A percentile compares a stretch with the other conserved stretches of the same genome.
Evolutionary conservation across 2,888 invertebrate species (phyloP).

Genomic region (Junonia oenone): DNA sequence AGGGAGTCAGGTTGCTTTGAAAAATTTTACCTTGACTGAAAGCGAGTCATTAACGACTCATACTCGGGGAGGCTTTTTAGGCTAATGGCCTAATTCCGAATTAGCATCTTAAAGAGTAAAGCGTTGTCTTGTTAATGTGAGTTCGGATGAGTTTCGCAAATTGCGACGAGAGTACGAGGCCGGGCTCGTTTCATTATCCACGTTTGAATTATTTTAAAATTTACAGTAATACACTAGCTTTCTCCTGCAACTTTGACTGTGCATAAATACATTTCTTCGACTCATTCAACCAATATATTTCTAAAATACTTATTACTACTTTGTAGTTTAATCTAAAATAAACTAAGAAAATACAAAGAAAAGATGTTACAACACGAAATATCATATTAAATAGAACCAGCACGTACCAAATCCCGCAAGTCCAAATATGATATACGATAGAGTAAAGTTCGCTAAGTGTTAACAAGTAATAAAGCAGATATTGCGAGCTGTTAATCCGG

Average conservation of each 20-base stretch:
- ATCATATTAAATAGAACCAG: not conserved
- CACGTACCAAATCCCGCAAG: not conserved
- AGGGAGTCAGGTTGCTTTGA: not conserved
- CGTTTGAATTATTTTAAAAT: not conserved
- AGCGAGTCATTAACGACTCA: not conserved
- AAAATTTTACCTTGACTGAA: not conserved
- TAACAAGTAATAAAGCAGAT: slow-evolving; percentile 34
- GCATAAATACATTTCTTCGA: no score
- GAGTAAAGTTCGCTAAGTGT: slow-evolving; percentile 7
- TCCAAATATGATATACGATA: not conserved
- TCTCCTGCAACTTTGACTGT: no score
- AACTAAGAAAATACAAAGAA: no score
- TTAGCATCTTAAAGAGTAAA: not conserved
- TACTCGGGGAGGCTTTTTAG: not conserved
- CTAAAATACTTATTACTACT: no score
- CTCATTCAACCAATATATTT: no score
- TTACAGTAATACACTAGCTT: no score
- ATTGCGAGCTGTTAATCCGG: slow-evolving; percentile 37
- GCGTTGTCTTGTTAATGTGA: not conserved
- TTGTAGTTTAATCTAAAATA: no score
- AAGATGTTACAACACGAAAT: not conserved
- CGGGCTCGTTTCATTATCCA: not conserved
- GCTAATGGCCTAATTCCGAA: not conserved
- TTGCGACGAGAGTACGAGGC: not conserved
- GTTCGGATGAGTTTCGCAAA: not conserved